Percentiles rank a stretch among this genome's conserved stretches.
phyloP scores from a whole-genome alignment of 2,113 vertebrate species.

The Oryzias woworae region DNA sequence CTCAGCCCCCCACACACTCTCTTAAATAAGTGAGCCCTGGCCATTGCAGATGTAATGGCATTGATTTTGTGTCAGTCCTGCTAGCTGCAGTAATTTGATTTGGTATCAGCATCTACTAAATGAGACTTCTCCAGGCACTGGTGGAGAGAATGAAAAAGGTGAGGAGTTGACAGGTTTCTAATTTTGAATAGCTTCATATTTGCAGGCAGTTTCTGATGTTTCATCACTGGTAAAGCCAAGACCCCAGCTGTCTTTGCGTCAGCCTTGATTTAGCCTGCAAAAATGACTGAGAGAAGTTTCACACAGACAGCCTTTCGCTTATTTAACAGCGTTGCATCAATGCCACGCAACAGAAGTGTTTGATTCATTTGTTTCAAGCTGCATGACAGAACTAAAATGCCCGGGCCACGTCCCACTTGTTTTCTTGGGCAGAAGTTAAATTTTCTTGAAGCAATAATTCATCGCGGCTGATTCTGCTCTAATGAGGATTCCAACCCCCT shows the following conservation, averaged over 20 bases:
- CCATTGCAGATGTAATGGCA: constrained; percentile 29
- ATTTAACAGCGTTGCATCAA: too few relatives aligned
- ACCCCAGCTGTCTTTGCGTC: background rate
- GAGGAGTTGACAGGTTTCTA: constrained; percentile 16
- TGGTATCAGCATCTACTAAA: constrained; percentile 53
- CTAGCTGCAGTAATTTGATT: constrained; percentile 45
- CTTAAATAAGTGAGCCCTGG: constrained; percentile 44
- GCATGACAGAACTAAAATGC: constrained; percentile 12
- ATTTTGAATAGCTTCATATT: constrained; percentile 11
- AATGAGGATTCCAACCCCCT: constrained; percentile 51
- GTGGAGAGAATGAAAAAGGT: background rate
- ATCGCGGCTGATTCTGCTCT: constrained; percentile 50
- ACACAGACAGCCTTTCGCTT: too few relatives aligned
- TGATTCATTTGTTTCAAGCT: background rate
- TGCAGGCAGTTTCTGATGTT: constrained; percentile 2
- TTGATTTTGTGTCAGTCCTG: constrained; percentile 55
- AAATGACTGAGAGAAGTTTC: too few relatives aligned
- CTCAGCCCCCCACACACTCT: background rate
- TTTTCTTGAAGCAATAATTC: constrained; percentile 53
- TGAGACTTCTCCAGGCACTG: constrained; percentile 27
- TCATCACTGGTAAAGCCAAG: background rate
- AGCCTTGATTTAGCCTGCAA: background rate
- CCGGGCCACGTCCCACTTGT: constrained; percentile 8
- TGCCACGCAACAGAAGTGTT: background rate
- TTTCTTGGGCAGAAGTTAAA: constrained; percentile 36